phyloP scores from a whole-genome alignment of 1,140 invertebrate species.

The Drosophila sp. region DNA sequence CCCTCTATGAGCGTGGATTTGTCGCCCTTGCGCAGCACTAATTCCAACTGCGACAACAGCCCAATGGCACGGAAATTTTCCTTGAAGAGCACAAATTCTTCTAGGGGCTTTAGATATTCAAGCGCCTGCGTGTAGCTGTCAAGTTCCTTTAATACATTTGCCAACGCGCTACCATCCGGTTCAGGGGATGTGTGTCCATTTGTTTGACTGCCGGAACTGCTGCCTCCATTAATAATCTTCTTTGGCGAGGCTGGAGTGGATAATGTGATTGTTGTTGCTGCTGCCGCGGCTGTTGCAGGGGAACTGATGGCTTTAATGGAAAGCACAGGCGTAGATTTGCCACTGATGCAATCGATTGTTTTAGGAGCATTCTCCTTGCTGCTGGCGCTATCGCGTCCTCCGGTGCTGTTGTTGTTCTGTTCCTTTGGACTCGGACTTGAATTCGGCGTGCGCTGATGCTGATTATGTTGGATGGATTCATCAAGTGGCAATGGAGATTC shows the following conservation, averaged over 20 bases:
- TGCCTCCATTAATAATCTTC: constrained; percentile 28
- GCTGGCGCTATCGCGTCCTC: constrained; percentile 69
- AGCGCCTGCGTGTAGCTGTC: constrained; percentile 74
- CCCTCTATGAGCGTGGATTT: constrained; percentile 67
- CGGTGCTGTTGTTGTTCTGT: constrained; percentile 68
- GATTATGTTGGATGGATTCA: constrained; percentile 39
- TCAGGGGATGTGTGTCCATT: constrained; percentile 65
- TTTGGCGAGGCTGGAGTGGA: constrained; percentile 63
- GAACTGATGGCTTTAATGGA: constrained; percentile 55
- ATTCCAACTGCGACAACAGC: constrained; percentile 73
- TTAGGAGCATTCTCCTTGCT: constrained; percentile 73
- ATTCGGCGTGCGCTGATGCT: constrained; percentile 33
- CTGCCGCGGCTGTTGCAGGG: constrained; percentile 23
- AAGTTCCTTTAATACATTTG: constrained; percentile 53
- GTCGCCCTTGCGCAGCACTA: constrained; percentile 74
- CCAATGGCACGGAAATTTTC: constrained; percentile 82
- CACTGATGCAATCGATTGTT: constrained; percentile 50
- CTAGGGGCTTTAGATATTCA: constrained; percentile 76
- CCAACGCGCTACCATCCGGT: constrained; percentile 35
- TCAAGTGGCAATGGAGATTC: constrained; percentile 35
- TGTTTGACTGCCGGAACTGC: constrained; percentile 43
- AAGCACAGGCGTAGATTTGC: constrained; percentile 62
- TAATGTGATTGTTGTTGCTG: neutral
- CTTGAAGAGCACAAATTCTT: constrained; percentile 80
- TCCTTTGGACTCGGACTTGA: constrained; percentile 59